phyloP scores from a whole-genome alignment of 2,113 vertebrate genomes.

The Xyliphius kryptos region DNA sequence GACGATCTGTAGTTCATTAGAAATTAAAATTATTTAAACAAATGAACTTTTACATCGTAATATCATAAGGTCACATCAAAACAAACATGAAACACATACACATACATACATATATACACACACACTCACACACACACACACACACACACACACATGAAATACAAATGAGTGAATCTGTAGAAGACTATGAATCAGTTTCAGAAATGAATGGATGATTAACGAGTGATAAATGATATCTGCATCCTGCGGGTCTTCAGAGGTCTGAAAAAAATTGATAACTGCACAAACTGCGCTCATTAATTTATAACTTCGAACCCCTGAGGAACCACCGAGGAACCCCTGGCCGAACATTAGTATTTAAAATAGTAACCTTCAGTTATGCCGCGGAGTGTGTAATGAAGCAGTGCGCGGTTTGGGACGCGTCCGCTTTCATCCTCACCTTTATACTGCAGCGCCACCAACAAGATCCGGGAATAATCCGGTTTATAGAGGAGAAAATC shows the following conservation, averaged over 20 bases:
- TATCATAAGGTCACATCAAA: too few relatives aligned
- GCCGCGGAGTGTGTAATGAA: neutral
- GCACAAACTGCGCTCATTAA: too few relatives aligned
- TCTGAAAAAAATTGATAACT: too few relatives aligned
- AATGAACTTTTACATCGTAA: too few relatives aligned
- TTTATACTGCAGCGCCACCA: neutral
- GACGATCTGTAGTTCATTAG: too few relatives aligned
- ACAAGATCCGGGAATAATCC: neutral
- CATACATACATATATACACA: neutral
- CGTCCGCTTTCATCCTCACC: constrained; percentile 27
- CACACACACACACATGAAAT: neutral
- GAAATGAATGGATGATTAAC: too few relatives aligned
- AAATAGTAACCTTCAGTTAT: neutral
- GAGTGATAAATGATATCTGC: too few relatives aligned
- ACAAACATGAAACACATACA: neutral
- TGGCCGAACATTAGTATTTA: neutral
- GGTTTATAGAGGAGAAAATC: neutral
- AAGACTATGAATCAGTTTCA: too few relatives aligned
- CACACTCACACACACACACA: neutral
- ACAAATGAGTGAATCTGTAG: too few relatives aligned
- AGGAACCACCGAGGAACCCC: neutral
- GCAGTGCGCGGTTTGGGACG: neutral
- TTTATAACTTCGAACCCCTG: neutral
- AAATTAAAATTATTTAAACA: too few relatives aligned
- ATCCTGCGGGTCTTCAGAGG: too few relatives aligned